Conservation (phyloP, 2,113 vertebrate genomes). For the Clarias batrachus region DNA sequence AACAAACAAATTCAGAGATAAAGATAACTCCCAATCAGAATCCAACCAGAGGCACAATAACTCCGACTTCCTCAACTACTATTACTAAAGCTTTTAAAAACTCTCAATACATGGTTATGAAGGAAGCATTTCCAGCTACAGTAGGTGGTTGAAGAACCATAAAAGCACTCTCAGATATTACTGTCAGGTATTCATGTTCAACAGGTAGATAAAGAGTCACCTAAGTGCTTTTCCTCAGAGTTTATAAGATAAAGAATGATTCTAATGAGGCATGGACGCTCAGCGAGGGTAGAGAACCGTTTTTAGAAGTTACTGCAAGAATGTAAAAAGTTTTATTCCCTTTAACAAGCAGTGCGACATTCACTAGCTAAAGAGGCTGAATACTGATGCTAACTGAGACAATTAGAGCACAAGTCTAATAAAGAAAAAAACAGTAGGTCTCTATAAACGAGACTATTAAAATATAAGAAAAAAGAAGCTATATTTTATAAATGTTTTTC, state of each 20-base stretch:
- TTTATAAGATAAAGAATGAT: neutral
- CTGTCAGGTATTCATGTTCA: conserved; percentile 31
- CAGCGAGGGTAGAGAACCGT: neutral
- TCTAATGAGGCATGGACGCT: neutral
- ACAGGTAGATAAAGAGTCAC: conserved; percentile 26
- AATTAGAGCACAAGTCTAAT: neutral
- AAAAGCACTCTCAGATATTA: conserved; percentile 29
- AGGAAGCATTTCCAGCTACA: conserved; percentile 15
- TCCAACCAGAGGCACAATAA: neutral
- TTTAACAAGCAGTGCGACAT: neutral
- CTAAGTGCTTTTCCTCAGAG: conserved; percentile 33
- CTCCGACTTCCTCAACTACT: neutral
- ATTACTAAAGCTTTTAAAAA: conserved; percentile 14
- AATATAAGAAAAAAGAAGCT: neutral
- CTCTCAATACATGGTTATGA: conserved; percentile 15
- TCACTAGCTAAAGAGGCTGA: neutral
- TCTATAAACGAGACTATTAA: neutral
- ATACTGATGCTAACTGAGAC: neutral
- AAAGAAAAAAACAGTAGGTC: neutral
- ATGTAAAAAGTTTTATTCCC: neutral
- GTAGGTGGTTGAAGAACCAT: neutral
- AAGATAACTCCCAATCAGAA: neutral
- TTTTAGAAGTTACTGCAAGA: conserved; percentile 22
- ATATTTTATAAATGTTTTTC: neutral
- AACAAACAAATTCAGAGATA: conserved; percentile 1